Evolutionary conservation across 1,140 invertebrate species (phyloP).

Genomic region (Pollicipes pollicipes): DNA sequence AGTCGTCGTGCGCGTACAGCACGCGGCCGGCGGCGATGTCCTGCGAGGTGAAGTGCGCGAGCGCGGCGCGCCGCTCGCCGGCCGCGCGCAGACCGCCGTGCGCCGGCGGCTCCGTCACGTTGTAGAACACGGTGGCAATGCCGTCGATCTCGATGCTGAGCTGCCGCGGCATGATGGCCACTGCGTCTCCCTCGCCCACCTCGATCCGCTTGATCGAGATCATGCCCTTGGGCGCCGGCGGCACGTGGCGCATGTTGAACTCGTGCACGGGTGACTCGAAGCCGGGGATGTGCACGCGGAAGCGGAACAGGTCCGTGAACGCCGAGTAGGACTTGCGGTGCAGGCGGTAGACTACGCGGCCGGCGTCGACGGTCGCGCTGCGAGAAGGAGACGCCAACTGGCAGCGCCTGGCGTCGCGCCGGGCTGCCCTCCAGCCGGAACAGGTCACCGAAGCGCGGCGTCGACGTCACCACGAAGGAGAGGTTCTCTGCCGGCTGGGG

Average conservation of each 20-base stretch:
- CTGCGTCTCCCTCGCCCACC: constrained; percentile 57
- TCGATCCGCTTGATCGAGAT: constrained; percentile 44
- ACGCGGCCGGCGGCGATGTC: constrained; percentile 46
- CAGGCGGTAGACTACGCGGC: constrained; percentile 44
- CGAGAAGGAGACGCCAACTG: constrained; percentile 50
- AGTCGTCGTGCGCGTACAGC: constrained; percentile 29
- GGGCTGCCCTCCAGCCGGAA: constrained; percentile 19
- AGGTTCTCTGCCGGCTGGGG: constrained; percentile 42
- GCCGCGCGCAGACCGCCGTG: constrained; percentile 41
- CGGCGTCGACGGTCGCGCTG: constrained; percentile 60
- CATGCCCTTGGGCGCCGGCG: constrained; percentile 27
- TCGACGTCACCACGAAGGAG: constrained; percentile 34
- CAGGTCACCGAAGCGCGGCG: constrained; percentile 28
- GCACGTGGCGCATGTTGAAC: constrained; percentile 39
- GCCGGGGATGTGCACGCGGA: constrained; percentile 55
- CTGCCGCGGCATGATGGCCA: constrained; percentile 39
- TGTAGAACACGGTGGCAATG: constrained; percentile 52
- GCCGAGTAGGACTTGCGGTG: constrained; percentile 49
- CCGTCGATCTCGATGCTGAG: constrained; percentile 52
- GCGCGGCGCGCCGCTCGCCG: not conserved
- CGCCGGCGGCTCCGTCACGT: constrained; percentile 48
- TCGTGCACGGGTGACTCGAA: constrained; percentile 40
- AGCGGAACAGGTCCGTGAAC: constrained; percentile 51
- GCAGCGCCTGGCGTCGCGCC: constrained; percentile 26
- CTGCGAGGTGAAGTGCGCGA: constrained; percentile 50